phyloP scores from a whole-genome alignment of 2,797 vertebrate genomes.

The Acanthornis magna region DNA sequence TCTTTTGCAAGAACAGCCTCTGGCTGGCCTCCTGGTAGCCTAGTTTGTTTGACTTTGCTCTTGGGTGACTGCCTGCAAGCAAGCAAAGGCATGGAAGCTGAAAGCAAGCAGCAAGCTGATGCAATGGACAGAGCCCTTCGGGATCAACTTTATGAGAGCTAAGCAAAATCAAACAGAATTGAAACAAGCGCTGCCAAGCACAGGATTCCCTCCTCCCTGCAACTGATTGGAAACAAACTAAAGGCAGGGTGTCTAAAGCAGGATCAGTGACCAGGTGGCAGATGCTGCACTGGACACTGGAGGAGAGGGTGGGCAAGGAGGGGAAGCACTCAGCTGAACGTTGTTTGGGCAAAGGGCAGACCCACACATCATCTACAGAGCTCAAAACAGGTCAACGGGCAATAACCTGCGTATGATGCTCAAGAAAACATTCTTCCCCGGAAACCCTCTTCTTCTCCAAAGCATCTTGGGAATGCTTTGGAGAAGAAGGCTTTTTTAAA shows the following conservation, averaged over 20 bases:
- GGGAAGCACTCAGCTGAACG: neutral
- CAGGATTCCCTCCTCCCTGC: constrained; percentile 6
- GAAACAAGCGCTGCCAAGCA: constrained; percentile 19
- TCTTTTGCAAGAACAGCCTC: constrained; percentile 61
- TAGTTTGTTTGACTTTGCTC: constrained; percentile 54
- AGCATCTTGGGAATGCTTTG: too few species aligned
- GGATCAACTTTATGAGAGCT: constrained; percentile 36
- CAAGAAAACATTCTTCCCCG: neutral
- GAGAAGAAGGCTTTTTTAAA: too few species aligned
- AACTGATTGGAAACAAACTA: neutral
- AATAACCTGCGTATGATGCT: neutral
- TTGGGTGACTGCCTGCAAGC: constrained; percentile 58
- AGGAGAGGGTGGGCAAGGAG: neutral
- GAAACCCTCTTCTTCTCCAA: neutral
- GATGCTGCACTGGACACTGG: neutral
- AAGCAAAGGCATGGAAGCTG: constrained; percentile 46
- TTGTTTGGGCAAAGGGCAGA: neutral
- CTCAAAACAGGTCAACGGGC: neutral
- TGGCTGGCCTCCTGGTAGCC: constrained; percentile 63
- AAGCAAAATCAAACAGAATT: constrained; percentile 44
- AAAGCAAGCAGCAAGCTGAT: constrained; percentile 54
- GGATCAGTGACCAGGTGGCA: neutral
- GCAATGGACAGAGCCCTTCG: constrained; percentile 1
- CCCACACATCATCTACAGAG: neutral
- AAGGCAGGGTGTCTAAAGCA: neutral